These are phyloP conservation scores for Brachyistius frenatus DNA, from an alignment of 2,113 vertebrate genomes.

Conservation along the genomic window DNA sequence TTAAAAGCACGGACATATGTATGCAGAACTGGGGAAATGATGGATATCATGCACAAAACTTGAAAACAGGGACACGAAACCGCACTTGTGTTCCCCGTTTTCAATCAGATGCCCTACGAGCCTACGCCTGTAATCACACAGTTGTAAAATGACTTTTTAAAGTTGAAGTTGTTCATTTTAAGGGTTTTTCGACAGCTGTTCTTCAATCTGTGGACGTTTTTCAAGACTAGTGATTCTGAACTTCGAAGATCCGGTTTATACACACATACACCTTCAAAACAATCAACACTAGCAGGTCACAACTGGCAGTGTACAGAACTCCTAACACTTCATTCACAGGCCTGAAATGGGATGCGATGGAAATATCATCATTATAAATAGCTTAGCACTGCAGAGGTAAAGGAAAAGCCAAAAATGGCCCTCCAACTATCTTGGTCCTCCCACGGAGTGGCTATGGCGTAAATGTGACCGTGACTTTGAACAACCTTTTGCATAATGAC, in stretches of 20 bases:
- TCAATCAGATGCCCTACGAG: constrained; percentile 64
- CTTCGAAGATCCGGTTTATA: constrained; percentile 34
- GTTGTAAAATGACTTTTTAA: constrained; percentile 73
- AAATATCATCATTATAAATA: constrained; percentile 66
- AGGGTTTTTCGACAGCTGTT: constrained; percentile 72
- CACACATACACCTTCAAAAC: constrained; percentile 25
- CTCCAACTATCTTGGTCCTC: constrained; percentile 38
- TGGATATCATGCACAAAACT: not conserved
- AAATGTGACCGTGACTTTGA: constrained; percentile 27
- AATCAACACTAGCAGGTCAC: constrained; percentile 35
- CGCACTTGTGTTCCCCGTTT: constrained; percentile 38
- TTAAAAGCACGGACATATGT: constrained; percentile 1
- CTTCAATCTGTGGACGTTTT: constrained; percentile 33
- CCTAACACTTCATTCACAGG: constrained; percentile 16
- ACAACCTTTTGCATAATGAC: constrained; percentile 39
- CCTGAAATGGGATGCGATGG: constrained; percentile 55
- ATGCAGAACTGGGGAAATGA: constrained; percentile 1
- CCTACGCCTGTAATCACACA: constrained; percentile 69
- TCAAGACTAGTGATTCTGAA: constrained; percentile 21
- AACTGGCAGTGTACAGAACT: constrained; percentile 21
- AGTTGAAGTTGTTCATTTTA: constrained; percentile 59
- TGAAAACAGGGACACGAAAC: constrained; percentile 51
- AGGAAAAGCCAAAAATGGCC: constrained; percentile 54
- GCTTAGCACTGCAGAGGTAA: constrained; percentile 38
- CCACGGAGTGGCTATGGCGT: constrained; percentile 1